Conservation (phyloP, 2,888 invertebrate species). For the Tinea pellionella region DNA sequence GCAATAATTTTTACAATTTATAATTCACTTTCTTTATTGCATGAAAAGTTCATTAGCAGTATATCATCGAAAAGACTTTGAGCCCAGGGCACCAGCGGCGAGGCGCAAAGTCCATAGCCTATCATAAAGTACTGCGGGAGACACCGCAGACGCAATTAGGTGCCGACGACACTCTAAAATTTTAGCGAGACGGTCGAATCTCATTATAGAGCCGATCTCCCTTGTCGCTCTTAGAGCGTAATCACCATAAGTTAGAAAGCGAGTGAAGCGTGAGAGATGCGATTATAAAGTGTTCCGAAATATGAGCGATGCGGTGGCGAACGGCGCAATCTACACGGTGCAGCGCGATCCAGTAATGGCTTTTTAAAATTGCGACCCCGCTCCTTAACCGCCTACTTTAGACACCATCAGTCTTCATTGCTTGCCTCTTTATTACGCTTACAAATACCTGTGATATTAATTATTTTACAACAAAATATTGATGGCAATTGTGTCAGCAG, state of each 20-base stretch:
- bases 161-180: slow-evolving; percentile 64
- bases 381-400: slow-evolving; percentile 66
- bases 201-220: slow-evolving; percentile 66
- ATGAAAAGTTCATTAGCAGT: slow-evolving; percentile 42
- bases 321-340: slow-evolving; percentile 30
- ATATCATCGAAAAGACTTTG: slow-evolving; percentile 21
- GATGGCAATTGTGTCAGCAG: too few relatives aligned
- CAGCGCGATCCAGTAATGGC: slow-evolving; percentile 63
- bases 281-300: slow-evolving; percentile 69
- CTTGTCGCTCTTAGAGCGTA: slow-evolving; percentile 66
- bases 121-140: slow-evolving; percentile 18
- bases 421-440: slow-evolving; percentile 49
- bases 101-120: slow-evolving; percentile 15
- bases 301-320: slow-evolving; percentile 44
- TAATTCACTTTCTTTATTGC: not conserved
- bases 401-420: slow-evolving; percentile 70
- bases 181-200: slow-evolving; percentile 66
- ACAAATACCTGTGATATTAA: slow-evolving; percentile 17
- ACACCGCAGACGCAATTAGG: slow-evolving; percentile 60
- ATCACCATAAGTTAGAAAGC: slow-evolving; percentile 68
- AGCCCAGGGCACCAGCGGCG: not conserved
- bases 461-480: not conserved
- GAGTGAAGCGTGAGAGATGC: slow-evolving; percentile 66
- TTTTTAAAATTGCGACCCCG: slow-evolving; percentile 70
- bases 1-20: not conserved